Base-by-base conservation (phyloP, 2,797 vertebrate genomes). In the Parambassis ranga region DNA sequence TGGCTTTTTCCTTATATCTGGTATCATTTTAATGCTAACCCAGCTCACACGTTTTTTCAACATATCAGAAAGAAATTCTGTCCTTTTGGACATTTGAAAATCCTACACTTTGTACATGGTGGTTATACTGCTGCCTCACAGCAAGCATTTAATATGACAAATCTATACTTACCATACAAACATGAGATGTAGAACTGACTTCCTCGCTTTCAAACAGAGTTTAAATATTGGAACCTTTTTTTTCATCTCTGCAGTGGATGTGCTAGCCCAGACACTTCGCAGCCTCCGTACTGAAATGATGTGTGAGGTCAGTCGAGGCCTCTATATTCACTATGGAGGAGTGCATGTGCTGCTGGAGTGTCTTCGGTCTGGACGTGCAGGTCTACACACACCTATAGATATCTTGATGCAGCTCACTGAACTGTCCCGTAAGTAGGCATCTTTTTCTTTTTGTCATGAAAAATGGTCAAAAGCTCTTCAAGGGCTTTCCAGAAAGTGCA, bases 321-420 rank as follows among this genome's bases (percentile, higher is more conserved):
- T 96, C 16, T 96, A 96, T 90, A 79, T 98, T 85, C 89, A 93
- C 49, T 94, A 93, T 46, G 89, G 82, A 36, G 93, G 94, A 28
- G 65, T 96, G 55, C 75, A 85, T 20, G 85, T 89, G 7, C 19
- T 98, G 62, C 44, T 96, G 78, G 58, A 16, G 85, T 94, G 63
- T n/a, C 83, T 98, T 37, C 89, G 79, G 68, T 51, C 90, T 9
- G 89, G 85, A 60, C 87, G 90, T 32, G 88, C 90, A 15, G 87
- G 94, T 13, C 87, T 93, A 36, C 89, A 90, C 26, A 81, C 81
- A 43, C 89, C 92, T 16, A 44, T 95, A 43, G 94, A 95, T 55
- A 89, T 94, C 75, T 90, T 98, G 69, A 90, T 95, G 80, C 93
- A 94, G 75, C 95, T 98, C 86, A 90, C 93, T 5, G 78, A 84